Base-by-base conservation (phyloP, 2,797 vertebrate species). In the Tragopan temminckii region DNA sequence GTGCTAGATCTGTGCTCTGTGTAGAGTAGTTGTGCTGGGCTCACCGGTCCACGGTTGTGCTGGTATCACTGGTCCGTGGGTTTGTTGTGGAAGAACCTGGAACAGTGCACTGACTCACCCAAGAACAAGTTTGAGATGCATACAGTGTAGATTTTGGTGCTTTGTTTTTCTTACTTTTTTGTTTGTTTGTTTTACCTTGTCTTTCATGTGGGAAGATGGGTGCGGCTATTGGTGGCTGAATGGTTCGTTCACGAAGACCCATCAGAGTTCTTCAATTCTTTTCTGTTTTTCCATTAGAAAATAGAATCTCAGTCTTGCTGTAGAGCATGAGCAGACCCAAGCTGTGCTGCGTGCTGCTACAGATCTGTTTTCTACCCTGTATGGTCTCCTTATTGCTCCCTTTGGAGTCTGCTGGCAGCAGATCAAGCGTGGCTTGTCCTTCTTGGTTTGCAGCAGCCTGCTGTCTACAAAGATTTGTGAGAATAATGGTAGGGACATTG, bases 401-500 rank as follows among this genome's bases (percentile, higher is more conserved):
- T 74, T 93, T 80, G 70, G 92, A 89, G 82, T 61, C 67, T 80
- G 36, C 85, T 88, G 82, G 74, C 87, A 92, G 61, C 55, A 68
- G 59, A 91, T 88, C 92, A 85, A 74, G 77, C 43, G 9, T 64
- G 48, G 70, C 42, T 66, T 84, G 61, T 76, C 85, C 77, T 38
- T 66, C 76, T 58, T 76, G 89, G 80, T 81, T 88, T 93, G 77
- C 52, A 84, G 76, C 79, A 93, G 57, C 63, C 87, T 88, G 85
- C 77, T 85, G 46, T 78, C 80, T 92, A 91, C 74, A 89, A 90
- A 94, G 86, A 55, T 55, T 40, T 80, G 24, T 1, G 11, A 61
- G 55, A 29, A 29, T 20, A 70, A 38, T 40, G 63, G 67, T 11
- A 24, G 77, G 67, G 45, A 21, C 38, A 33, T 66, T 48, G 74